These are phyloP conservation scores for Sphaerodactylus townsendi DNA, from an alignment of 2,113 vertebrate genomes.

Conservation along the genomic window DNA sequence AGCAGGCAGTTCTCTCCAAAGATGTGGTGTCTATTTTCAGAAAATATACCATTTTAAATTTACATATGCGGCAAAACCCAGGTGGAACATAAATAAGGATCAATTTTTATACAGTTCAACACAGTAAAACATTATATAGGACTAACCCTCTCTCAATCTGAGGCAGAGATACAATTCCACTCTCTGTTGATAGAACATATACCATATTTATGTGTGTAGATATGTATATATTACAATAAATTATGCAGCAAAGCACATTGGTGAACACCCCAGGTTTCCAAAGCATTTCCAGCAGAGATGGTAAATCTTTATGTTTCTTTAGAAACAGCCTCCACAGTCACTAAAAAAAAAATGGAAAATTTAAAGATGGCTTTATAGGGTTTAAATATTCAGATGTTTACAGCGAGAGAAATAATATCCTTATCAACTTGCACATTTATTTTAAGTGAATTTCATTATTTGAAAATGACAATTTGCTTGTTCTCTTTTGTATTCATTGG, in stretches of 20 bases:
- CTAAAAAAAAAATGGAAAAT: conserved; percentile 40
- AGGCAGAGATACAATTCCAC: conserved; percentile 34
- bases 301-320: conserved; percentile 50
- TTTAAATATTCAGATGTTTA: conserved; percentile 72
- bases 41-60: conserved; percentile 70
- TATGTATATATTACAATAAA: conserved; percentile 53
- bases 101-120: conserved; percentile 58
- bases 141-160: conserved; percentile 41
- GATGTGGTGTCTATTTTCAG: conserved; percentile 49
- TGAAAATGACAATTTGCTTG: conserved; percentile 59
- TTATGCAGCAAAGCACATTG: conserved; percentile 56
- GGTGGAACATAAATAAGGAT: conserved; percentile 70
- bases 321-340: conserved; percentile 21
- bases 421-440: conserved; percentile 65
- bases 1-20: conserved; percentile 44
- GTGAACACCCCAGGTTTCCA: conserved; percentile 46
- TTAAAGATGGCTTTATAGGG: conserved; percentile 57
- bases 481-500: conserved; percentile 53
- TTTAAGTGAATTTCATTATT: conserved; percentile 61
- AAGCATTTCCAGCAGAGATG: conserved; percentile 51
- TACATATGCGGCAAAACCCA: conserved; percentile 56
- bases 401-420: conserved; percentile 59
- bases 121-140: conserved; percentile 44
- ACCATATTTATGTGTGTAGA: conserved; percentile 53
- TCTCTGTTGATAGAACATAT: conserved; percentile 45